Evolutionary conservation across 2,888 invertebrate species (phyloP), one percentile per base, ranked within the genome.

Genomic region (Portevinia maculata): DNA sequence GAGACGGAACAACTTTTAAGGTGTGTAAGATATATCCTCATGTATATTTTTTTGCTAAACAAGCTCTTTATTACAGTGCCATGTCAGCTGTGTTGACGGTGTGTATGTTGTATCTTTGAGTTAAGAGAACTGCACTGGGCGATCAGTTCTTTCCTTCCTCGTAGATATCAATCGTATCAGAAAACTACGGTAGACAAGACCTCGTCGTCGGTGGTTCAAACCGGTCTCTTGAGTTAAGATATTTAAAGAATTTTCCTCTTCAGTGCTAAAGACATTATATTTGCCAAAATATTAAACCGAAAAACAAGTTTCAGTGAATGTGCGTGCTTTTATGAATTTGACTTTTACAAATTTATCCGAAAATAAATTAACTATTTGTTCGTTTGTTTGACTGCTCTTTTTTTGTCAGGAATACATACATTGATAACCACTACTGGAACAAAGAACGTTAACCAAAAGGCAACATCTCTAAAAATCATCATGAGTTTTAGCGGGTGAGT

Each of bases 401-500:
- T 70, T 28, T 15, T 8, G 24, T 19, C 15, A 79, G 79, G 46
- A 53, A 17, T 24, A n/a, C 32, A 19, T n/a, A 24, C 57, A 34
- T 24, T 37, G 46, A 39, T 30, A 5, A 32, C 15, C 32, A 28
- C 24, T 21, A 30, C 6, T 0, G 2, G 41, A n/a, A 50, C 30
- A 52, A 17, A 41, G n/a, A 8, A 15, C 28, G 15, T 28, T 17
- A 24, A 19, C 24, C 30, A 11, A 52, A 8, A 53, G 21, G 28
- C 24, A 59, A 24, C 9, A 11, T 15, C 46, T 30, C 1, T 11
- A 19, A 46, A 50, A 13, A 60, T 11, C 67, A 65, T 15, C 32
- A 79, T 79, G 79, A 53, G 39, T 62, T 30, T 53, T 21, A 28
- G 46, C 17, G 34, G 74, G 79, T 79, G 48, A 79, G 79, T 79